Base-by-base conservation (phyloP, 64 coral and sea anemone genomes). In the Montipora foliosa region DNA sequence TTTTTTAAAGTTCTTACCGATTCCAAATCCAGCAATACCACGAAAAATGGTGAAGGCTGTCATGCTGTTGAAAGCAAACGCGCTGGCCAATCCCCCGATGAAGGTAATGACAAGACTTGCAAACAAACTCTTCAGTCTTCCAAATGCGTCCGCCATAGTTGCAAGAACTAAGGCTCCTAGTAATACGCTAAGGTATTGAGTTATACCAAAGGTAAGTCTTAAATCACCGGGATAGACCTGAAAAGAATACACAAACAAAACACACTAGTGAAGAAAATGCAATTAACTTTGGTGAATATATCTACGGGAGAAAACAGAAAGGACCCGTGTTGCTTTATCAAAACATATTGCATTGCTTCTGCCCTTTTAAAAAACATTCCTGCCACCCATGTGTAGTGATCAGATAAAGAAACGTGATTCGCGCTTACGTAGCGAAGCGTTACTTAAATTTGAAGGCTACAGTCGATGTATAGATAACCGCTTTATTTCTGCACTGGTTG, bases 111-210 rank as follows among this genome's bases (percentile, higher is more conserved):
- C 48, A 21, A 94, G 53, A 19, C 80, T 83, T 2, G 70, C 68
- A 16, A 94, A 92, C 8, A 97, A 78, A 71, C 87, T 80, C 55
- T 74, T 92, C 13, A 74, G 88, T 67, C 95, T 94, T 46, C 95
- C 95, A 84, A 4, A 92, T 2, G 49, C 78, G 60, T 97, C 95
- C 61, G 95, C 92, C 25, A 67, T 14, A 5, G 94, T 50, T 0
- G 82, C 89, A 60, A 97, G 59, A 1, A 76, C 59, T 53, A 94
- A 59, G 16, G 87, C 61, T 51, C 95, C 95, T 2, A 92, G 5
- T 15, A 88, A 61, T 78, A 94, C 88, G 57, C 92, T 60, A 19
- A 80, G 12, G 53, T 88, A 92, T 45, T 94, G 89, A n/a, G 75
- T 74, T 8, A 79, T 68, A 19, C 76, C 25, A 2, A 94, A n/a